Conservation (phyloP, 2,888 invertebrate genomes). For the Gnatocerus cornutus region DNA sequence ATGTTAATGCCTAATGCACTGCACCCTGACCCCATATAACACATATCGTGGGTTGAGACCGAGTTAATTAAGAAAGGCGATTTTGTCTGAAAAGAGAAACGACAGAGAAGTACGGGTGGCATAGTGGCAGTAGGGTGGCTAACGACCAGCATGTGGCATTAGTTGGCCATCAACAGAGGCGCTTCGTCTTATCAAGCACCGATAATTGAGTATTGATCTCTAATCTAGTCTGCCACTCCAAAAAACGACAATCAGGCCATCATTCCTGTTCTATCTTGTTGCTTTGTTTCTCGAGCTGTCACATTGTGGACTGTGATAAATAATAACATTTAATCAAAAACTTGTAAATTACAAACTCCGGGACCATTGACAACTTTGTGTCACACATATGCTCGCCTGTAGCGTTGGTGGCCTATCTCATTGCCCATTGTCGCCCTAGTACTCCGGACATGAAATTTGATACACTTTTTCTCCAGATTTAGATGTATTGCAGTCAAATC, state of each 20-base stretch:
- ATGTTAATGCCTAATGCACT: slow-evolving; percentile 22
- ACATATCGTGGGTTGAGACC: slow-evolving; percentile 43
- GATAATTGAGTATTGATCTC: slow-evolving; percentile 72
- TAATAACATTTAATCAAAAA: neutral
- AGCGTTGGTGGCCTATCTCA: neutral
- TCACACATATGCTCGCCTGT: neutral
- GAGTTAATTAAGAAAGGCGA: slow-evolving; percentile 59
- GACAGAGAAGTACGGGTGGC: slow-evolving; percentile 53
- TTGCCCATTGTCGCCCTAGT: neutral
- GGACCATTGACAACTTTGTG: too few relatives aligned
- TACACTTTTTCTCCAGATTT: neutral
- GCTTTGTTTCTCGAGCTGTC: slow-evolving; percentile 51
- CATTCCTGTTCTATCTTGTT: slow-evolving; percentile 47
- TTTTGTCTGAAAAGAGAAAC: slow-evolving; percentile 56
- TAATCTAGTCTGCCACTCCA: slow-evolving; percentile 63
- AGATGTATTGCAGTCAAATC: neutral
- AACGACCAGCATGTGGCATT: slow-evolving; percentile 69
- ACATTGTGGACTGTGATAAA: neutral
- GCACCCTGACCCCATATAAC: slow-evolving; percentile 28
- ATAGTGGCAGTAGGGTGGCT: slow-evolving; percentile 60
- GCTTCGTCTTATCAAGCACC: slow-evolving; percentile 69
- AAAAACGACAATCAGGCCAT: slow-evolving; percentile 57
- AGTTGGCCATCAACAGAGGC: slow-evolving; percentile 68
- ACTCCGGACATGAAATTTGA: neutral
- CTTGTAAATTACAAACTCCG: too few relatives aligned